Percentiles rank a stretch among this genome's conserved stretches.
phyloP scores from a whole-genome alignment of 1,140 invertebrate species.

The Dinoponera quadriceps region DNA sequence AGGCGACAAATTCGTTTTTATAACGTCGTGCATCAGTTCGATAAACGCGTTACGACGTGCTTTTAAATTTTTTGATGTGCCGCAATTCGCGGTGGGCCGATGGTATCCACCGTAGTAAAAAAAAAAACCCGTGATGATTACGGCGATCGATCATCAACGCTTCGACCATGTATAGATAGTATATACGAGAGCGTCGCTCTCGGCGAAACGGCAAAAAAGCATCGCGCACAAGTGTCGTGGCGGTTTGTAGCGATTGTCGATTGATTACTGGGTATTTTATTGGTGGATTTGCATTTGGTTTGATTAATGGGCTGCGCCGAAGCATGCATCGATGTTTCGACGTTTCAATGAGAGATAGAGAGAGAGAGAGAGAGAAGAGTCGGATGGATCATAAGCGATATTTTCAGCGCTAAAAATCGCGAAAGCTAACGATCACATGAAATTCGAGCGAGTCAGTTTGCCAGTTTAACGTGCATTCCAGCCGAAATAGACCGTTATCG shows the following conservation, averaged over 20 bases:
- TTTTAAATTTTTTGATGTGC: neutral
- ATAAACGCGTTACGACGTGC: neutral
- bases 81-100: too few species aligned
- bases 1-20: slow-evolving; percentile 7
- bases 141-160: neutral
- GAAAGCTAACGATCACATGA: neutral
- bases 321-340: neutral
- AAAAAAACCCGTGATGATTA: neutral
- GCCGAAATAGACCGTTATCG: neutral
- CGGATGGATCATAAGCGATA: neutral
- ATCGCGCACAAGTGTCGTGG: neutral
- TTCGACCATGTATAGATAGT: neutral
- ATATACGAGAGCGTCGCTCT: too few species aligned
- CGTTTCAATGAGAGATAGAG: slow-evolving; percentile 2
- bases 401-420: neutral
- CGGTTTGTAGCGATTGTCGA: neutral
- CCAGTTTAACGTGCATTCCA: too few species aligned
- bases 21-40: neutral
- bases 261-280: slow-evolving; percentile 10
- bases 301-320: neutral
- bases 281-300: neutral
- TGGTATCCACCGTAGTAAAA: too few species aligned
- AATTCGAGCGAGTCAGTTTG: too few species aligned
- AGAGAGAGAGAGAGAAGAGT: neutral
- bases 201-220: neutral